Conservation (phyloP, 2,888 invertebrate genomes). For the Stenotaenia linearis region DNA sequence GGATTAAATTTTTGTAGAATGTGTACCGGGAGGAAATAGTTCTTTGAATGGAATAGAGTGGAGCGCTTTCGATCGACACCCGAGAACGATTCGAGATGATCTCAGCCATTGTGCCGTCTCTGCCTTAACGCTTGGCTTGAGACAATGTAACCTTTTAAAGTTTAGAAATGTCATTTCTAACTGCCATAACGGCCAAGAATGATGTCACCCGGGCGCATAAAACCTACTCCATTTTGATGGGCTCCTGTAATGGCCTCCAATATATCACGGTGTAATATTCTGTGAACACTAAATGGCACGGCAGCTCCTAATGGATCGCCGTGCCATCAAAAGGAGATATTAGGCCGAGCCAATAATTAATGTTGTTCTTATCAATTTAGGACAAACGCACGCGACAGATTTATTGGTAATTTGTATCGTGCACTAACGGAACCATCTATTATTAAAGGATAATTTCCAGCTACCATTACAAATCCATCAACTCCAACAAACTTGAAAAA, state of each 20-base stretch:
- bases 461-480: constrained; percentile 21
- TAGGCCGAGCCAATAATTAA: constrained; percentile 26
- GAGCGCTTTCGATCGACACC: constrained; percentile 18
- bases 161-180: constrained; percentile 30
- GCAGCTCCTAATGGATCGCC: constrained; percentile 27
- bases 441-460: constrained; percentile 3
- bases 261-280: constrained; percentile 29
- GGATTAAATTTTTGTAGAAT: constrained; percentile 4
- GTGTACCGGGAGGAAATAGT: background rate
- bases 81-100: constrained; percentile 15
- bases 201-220: constrained; percentile 28
- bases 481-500: background rate
- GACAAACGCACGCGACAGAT: constrained; percentile 24
- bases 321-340: constrained; percentile 24
- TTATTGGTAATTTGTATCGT: constrained; percentile 20
- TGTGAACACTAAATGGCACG: constrained; percentile 28
- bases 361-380: constrained; percentile 27
- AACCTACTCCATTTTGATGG: constrained; percentile 28
- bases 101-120: constrained; percentile 24
- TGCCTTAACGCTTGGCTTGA: constrained; percentile 31
- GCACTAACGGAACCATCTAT: constrained; percentile 26
- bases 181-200: constrained; percentile 29
- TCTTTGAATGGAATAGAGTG: background rate
- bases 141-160: constrained; percentile 32
- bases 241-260: constrained; percentile 21